phyloP scores from a whole-genome alignment of 2,797 vertebrate genomes.

The Parambassis ranga region DNA sequence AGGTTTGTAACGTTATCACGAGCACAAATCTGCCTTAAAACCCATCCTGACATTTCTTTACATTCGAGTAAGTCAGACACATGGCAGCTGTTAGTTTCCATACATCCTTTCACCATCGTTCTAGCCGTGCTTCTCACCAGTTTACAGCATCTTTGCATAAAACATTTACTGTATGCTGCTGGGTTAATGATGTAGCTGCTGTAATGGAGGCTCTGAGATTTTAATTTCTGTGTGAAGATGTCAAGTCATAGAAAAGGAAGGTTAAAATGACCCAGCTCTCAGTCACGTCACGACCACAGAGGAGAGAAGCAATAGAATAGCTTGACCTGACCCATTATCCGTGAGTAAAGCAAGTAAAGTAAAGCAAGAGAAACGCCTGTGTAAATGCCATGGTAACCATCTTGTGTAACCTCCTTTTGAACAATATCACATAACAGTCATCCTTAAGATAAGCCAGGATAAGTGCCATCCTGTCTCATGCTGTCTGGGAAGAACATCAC shows the following conservation, averaged over 20 bases:
- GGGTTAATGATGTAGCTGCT: slow-evolving; percentile 1
- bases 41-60: not conserved
- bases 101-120: not conserved
- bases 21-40: not conserved
- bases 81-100: slow-evolving; percentile 7
- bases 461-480: slow-evolving; percentile 31
- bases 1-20: not conserved
- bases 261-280: slow-evolving; percentile 68
- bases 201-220: slow-evolving; percentile 14
- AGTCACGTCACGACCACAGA: slow-evolving; percentile 43
- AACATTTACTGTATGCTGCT: not conserved
- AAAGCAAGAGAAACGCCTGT: slow-evolving; percentile 53
- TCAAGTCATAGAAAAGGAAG: slow-evolving; percentile 51
- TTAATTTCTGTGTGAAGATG: slow-evolving; percentile 54
- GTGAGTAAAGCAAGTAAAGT: slow-evolving; percentile 49
- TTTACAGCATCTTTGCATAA: slow-evolving; percentile 10
- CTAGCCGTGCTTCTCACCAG: slow-evolving; percentile 6
- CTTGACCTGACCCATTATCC: slow-evolving; percentile 69
- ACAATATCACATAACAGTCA: slow-evolving; percentile 52
- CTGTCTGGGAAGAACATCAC: slow-evolving; percentile 29
- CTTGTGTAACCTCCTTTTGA: slow-evolving; percentile 59
- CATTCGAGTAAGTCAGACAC: slow-evolving; percentile 1
- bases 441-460: slow-evolving; percentile 42
- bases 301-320: slow-evolving; percentile 55
- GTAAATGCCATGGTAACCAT: slow-evolving; percentile 68